Conservation (phyloP, 1,140 invertebrate species). For the Dinothrombium tinctorium region DNA sequence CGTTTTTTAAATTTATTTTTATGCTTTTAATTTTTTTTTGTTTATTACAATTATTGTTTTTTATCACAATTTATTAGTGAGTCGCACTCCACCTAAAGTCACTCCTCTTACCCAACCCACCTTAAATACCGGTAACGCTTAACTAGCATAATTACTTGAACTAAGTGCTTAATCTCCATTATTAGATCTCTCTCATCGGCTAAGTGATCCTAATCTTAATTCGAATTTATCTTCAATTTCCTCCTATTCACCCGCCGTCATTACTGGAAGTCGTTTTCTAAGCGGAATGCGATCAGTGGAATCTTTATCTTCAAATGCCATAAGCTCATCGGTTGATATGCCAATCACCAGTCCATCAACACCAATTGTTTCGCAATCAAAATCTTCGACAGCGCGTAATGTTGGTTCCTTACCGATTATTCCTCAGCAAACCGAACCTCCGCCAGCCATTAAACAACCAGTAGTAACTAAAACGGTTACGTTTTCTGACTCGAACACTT, state of each 20-base stretch:
- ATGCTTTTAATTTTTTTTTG: conserved; percentile 5
- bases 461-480: no score
- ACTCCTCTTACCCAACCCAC: background rate
- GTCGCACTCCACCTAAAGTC: conserved; percentile 21
- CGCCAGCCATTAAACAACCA: no score
- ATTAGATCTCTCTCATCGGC: no score
- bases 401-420: background rate
- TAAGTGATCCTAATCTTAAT: no score
- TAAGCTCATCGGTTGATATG: background rate
- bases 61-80: conserved; percentile 18
- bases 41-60: conserved; percentile 5
- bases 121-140: conserved; percentile 1
- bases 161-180: no score
- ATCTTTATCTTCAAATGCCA: background rate
- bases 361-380: background rate
- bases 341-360: background rate
- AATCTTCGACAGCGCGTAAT: background rate
- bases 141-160: no score
- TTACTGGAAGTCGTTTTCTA: background rate
- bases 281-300: background rate
- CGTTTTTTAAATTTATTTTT: conserved; percentile 22
- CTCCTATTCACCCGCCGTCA: no score
- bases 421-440: no score
- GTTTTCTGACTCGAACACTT: no score
- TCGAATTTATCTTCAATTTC: no score